These are phyloP conservation scores for Magallana angulata DNA, from an alignment of 1,140 invertebrate species.

Conservation along the genomic window DNA sequence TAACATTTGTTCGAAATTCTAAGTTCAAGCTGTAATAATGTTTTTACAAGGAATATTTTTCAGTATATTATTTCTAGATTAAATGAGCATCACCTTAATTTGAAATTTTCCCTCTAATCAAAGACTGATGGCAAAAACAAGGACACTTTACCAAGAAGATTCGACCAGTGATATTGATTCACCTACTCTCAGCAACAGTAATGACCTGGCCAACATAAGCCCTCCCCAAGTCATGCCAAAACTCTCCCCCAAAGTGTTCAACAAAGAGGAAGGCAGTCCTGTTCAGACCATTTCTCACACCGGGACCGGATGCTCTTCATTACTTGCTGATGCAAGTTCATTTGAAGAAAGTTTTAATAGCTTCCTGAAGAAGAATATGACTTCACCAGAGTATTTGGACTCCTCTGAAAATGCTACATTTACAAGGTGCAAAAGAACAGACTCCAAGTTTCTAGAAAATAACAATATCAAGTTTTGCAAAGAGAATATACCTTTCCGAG, in stretches of 20 bases:
- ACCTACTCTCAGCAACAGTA: conserved; percentile 6
- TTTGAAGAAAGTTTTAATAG: conserved; percentile 6
- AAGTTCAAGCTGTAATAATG: too few species aligned
- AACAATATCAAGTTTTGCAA: conserved; percentile 32
- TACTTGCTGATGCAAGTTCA: background rate
- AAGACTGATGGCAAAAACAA: conserved; percentile 17
- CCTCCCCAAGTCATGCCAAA: conserved; percentile 9
- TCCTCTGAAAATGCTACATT: conserved; percentile 16
- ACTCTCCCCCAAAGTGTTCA: conserved; percentile 2
- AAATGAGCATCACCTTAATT: too few species aligned
- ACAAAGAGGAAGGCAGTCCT: background rate
- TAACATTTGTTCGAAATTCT: too few species aligned
- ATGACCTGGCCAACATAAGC: background rate
- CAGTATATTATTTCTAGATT: too few species aligned
- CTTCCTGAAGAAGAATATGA: conserved; percentile 25
- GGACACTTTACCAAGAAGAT: background rate
- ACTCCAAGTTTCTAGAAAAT: conserved; percentile 17
- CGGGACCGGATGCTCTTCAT: background rate
- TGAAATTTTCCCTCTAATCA: too few species aligned
- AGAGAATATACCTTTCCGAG: conserved; percentile 21
- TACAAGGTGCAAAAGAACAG: conserved; percentile 12
- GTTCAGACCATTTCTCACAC: background rate
- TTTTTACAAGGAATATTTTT: too few species aligned
- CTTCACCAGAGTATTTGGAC: background rate
- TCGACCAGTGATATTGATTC: background rate